phyloP scores from a whole-genome alignment of 2,888 invertebrate genomes.

The Thymelicus sylvestris region DNA sequence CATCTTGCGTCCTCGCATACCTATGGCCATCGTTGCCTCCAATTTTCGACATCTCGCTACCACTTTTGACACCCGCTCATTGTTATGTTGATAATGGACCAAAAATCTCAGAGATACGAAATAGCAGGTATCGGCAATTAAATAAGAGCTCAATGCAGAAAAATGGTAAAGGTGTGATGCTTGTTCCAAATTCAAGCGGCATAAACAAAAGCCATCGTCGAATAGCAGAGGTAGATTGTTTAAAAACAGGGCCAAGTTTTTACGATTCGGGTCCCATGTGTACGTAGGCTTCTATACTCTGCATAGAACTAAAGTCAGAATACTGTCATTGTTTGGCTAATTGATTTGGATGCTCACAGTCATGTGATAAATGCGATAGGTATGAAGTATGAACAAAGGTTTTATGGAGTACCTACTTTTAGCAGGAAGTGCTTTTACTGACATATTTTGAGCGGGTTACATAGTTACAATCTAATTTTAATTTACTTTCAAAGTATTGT shows the following conservation, averaged over 20 bases:
- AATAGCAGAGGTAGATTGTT: neutral
- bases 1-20: constrained; percentile 84
- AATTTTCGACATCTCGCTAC: constrained; percentile 79
- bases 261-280: no score
- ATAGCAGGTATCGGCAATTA: no score
- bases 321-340: neutral
- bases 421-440: no score
- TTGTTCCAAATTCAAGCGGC: neutral
- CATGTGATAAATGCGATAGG: neutral
- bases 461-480: no score
- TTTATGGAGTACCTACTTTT: neutral
- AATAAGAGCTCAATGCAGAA: neutral
- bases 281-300: no score
- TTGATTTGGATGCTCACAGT: neutral
- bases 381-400: neutral
- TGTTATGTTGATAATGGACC: constrained; percentile 54
- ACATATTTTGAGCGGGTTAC: no score
- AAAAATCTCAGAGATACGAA: constrained; percentile 5
- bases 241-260: neutral
- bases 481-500: no score
- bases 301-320: neutral
- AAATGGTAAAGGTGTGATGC: neutral
- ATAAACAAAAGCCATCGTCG: neutral
- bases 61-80: constrained; percentile 78
- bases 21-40: constrained; percentile 78